Conservation (phyloP, 2,888 invertebrate species). For the Cotesia congregata region DNA sequence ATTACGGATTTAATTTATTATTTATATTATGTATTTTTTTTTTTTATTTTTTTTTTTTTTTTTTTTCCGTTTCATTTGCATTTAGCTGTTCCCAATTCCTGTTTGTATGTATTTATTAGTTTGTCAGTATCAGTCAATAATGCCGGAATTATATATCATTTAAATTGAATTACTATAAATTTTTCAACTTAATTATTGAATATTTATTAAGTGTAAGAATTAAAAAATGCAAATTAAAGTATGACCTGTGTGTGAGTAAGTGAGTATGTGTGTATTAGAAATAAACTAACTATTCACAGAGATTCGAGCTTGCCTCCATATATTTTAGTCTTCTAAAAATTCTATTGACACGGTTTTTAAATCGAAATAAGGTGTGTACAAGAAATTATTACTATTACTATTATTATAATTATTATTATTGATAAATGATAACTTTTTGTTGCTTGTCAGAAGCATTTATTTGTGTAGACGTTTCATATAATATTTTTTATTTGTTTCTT, state of each 20-base stretch:
- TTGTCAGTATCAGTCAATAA: neutral
- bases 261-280: neutral
- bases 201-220: too few relatives aligned
- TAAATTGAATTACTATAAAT: too few relatives aligned
- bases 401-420: neutral
- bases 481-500: slow-evolving; percentile 24
- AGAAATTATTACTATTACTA: slow-evolving; percentile 8
- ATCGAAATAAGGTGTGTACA: slow-evolving; percentile 3
- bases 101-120: neutral
- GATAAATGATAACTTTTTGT: neutral
- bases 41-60: slow-evolving; percentile 2
- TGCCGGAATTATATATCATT: too few relatives aligned
- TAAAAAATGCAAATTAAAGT: too few relatives aligned
- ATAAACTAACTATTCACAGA: slow-evolving; percentile 15
- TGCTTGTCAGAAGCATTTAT: neutral
- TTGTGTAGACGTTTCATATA: neutral
- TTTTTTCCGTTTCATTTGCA: neutral
- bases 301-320: slow-evolving; percentile 47
- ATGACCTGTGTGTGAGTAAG: neutral
- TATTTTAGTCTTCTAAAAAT: neutral
- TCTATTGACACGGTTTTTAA: slow-evolving; percentile 11
- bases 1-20: slow-evolving; percentile 46
- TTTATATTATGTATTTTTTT: slow-evolving; percentile 45
- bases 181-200: too few relatives aligned
- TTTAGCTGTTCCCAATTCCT: neutral